Base-by-base conservation (phyloP, 2,113 vertebrate species). In the Cacatua alba region DNA sequence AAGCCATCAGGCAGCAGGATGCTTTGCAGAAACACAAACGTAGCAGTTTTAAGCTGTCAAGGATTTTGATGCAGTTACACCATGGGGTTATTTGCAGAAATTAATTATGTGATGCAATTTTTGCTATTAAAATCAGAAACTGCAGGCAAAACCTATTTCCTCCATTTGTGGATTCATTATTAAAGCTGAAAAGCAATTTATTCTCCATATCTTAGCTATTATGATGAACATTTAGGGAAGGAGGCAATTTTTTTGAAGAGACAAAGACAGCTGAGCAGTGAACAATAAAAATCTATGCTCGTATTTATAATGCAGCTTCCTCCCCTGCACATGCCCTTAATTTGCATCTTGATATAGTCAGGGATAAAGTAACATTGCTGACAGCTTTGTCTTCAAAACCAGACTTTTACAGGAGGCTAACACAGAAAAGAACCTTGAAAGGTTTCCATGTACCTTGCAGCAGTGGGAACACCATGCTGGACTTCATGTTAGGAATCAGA, bases 1-100 rank as follows among this genome's bases (percentile, higher is more conserved):
- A 80, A 91, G 51, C 62, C 17, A 11, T 62, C 71, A 87, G 86
- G 52, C 83, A 80, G 74, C 44, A 94, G 62, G 35, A 82, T 63
- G 59, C 60, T 95, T 71, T 86, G 72, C 67, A 87, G 49, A 17
- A 87, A 59, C 78, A 91, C 28, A 80, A 62, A 67, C 17, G 33
- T 17, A 89, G 51, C 63, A 81, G 26, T n/a, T 92, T 55, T 64
- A 76, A 94, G n/a, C 55, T 83, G 78, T 82, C 82, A 86, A 65
- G 85, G 53, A 80, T 43, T 87, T 89, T 89, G 86, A 69, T 26
- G 48, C 64, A 88, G 26, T 88, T 85, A 65, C 9, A 91, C 46
- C 33, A 43, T 60, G 48, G 43, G 76, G 64, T 39, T 92, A 92
- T 86, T 94, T 91, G 76, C 39, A 85, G 23, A 82, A 94, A 91